Evolutionary conservation across 2,113 vertebrate species (phyloP).

Genomic region (Lethenteron reissneri): DNA sequence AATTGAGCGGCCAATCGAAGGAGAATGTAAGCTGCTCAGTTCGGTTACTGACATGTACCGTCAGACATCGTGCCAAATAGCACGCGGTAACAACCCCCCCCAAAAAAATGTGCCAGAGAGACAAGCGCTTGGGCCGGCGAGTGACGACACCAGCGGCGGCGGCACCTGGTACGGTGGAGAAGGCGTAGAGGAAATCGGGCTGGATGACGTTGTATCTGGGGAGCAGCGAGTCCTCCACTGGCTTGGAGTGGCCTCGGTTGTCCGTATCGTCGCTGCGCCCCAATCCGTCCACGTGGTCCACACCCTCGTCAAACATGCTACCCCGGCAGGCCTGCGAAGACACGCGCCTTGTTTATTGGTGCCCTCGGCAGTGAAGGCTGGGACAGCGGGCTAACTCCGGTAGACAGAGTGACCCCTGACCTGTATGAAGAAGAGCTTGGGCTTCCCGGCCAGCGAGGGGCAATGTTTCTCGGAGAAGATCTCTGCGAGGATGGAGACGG

Average conservation of each 20-base stretch:
- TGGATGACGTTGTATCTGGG: background rate
- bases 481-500: background rate
- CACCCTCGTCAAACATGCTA: slow-evolving; percentile 1
- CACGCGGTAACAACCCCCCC: no score
- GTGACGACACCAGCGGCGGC: no score
- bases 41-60: no score
- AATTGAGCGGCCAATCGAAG: no score
- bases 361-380: background rate
- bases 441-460: slow-evolving; percentile 7
- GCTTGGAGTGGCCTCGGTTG: no score
- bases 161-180: slow-evolving; percentile 1
- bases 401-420: background rate
- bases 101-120: no score
- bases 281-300: background rate
- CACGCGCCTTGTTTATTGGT: background rate
- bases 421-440: slow-evolving; percentile 10
- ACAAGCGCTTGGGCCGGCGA: no score
- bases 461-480: slow-evolving; percentile 1
- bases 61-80: no score
- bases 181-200: slow-evolving; percentile 5
- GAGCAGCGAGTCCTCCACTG: background rate
- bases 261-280: no score
- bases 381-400: background rate
- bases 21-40: no score
- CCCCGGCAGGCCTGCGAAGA: slow-evolving; percentile 1